Evolutionary conservation across 2,888 invertebrate species (phyloP).

Genomic region (Galeruca laticollis): DNA sequence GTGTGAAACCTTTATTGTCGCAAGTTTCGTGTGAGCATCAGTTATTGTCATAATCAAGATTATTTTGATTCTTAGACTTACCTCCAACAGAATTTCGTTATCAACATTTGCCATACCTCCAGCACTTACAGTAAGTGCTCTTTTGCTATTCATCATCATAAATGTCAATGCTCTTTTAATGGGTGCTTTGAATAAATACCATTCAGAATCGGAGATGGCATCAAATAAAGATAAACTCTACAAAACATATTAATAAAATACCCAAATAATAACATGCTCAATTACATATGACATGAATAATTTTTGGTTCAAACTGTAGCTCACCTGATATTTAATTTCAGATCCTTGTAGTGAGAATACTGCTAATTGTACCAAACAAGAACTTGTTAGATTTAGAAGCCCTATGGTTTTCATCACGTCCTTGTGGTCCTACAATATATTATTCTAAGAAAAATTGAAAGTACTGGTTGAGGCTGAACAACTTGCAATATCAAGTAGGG

Average conservation of each 20-base stretch:
- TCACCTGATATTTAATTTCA: conserved; percentile 33
- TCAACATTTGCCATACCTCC: conserved; percentile 43
- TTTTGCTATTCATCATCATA: conserved; percentile 43
- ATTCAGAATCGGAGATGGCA: conserved; percentile 42
- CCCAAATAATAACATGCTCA: too few relatives aligned
- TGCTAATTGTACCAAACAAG: conserved; percentile 40
- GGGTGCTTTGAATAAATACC: conserved; percentile 47
- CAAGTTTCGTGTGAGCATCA: too few relatives aligned
- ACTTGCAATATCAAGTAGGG: background rate
- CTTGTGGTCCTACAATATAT: conserved; percentile 40
- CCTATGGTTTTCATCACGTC: conserved; percentile 41
- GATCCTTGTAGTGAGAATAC: conserved; percentile 41
- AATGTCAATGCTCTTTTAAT: conserved; percentile 40
- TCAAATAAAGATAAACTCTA: conserved; percentile 44
- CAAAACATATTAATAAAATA: conserved; percentile 5
- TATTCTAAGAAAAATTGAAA: conserved; percentile 5
- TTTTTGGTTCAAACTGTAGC: too few relatives aligned
- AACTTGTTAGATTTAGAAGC: conserved; percentile 38
- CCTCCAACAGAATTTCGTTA: conserved; percentile 44
- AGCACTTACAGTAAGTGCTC: conserved; percentile 43
- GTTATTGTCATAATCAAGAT: too few relatives aligned
- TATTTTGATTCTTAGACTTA: conserved; percentile 26
- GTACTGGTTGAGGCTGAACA: background rate
- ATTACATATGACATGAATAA: too few relatives aligned
- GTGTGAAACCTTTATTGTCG: too few relatives aligned